These are phyloP conservation scores for Sinocyclocheilus maitianheensis DNA, from an alignment of 2,113 vertebrate genomes.

Conservation along the genomic window DNA sequence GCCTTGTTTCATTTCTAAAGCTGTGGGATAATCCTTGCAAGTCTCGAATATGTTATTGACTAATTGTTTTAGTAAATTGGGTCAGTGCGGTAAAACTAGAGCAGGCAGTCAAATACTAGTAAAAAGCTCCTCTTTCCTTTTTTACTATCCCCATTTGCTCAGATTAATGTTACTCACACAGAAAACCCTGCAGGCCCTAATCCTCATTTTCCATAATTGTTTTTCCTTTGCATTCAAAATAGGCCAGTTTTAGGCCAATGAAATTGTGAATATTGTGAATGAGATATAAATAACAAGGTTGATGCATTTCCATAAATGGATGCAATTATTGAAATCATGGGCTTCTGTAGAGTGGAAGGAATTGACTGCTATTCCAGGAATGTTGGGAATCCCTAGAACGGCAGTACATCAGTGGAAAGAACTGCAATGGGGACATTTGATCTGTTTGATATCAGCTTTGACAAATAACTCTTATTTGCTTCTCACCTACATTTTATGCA, in stretches of 20 bases:
- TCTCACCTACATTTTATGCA: not conserved
- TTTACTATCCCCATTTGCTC: not conserved
- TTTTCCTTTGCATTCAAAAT: not conserved
- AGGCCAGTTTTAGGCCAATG: not conserved
- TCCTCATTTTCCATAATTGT: conserved; percentile 15
- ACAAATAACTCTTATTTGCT: not conserved
- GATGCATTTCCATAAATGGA: not conserved
- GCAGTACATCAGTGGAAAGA: not conserved
- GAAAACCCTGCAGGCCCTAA: conserved; percentile 14
- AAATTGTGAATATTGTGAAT: not conserved
- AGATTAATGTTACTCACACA: not conserved
- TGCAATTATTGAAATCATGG: not conserved
- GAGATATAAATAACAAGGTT: not conserved
- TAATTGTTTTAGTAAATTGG: conserved; percentile 20
- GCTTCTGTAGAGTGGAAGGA: not conserved
- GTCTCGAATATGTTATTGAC: not conserved
- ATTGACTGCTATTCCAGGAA: conserved; percentile 1
- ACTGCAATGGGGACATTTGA: not conserved
- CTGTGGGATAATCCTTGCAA: not conserved
- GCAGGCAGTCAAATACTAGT: not conserved
- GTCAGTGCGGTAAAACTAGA: not conserved
- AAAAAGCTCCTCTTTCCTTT: not conserved
- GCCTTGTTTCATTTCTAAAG: too few species aligned
- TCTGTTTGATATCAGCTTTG: not conserved
- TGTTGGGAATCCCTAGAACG: not conserved